Conservation (phyloP, 1,140 invertebrate genomes). For the Meloidogyne chitwoodi region DNA sequence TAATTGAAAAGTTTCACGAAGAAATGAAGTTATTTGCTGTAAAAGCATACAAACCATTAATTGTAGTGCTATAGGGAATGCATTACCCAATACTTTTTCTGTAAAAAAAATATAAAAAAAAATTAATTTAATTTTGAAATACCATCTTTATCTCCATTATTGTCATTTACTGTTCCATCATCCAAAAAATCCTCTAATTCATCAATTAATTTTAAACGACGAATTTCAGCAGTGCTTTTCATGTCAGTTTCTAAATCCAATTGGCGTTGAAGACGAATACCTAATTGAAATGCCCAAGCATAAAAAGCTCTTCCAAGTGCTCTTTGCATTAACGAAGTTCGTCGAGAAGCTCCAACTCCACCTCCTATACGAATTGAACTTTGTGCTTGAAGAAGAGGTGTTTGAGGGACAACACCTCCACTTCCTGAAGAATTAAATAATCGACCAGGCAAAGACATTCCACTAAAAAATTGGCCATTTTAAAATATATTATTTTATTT, state of each 20-base stretch:
- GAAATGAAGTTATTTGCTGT: constrained; percentile 90
- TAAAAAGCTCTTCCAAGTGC: constrained; percentile 92
- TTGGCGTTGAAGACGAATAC: constrained; percentile 7
- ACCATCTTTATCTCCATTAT: constrained; percentile 69
- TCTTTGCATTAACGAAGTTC: constrained; percentile 78
- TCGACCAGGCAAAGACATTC: constrained; percentile 7
- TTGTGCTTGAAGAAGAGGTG: constrained; percentile 9
- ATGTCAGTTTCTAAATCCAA: constrained; percentile 61
- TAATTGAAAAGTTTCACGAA: constrained; percentile 84
- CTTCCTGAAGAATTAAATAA: constrained; percentile 1
- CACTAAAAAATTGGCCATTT: background rate
- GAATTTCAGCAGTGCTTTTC: constrained; percentile 1
- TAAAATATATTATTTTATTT: constrained; percentile 58
- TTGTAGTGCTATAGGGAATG: constrained; percentile 84
- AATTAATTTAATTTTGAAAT: constrained; percentile 19
- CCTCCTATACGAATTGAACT: constrained; percentile 18
- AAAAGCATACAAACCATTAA: constrained; percentile 86
- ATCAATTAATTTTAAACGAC: constrained; percentile 65
- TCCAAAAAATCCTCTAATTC: constrained; percentile 97
- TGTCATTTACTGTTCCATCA: constrained; percentile 68
- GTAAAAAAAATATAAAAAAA: background rate
- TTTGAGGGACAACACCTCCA: constrained; percentile 54
- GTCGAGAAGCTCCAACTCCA: constrained; percentile 62
- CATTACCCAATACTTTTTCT: constrained; percentile 69
- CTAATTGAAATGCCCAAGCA: constrained; percentile 80